phyloP scores from a whole-genome alignment of 2,113 vertebrate genomes.

The Engystomops pustulosus region DNA sequence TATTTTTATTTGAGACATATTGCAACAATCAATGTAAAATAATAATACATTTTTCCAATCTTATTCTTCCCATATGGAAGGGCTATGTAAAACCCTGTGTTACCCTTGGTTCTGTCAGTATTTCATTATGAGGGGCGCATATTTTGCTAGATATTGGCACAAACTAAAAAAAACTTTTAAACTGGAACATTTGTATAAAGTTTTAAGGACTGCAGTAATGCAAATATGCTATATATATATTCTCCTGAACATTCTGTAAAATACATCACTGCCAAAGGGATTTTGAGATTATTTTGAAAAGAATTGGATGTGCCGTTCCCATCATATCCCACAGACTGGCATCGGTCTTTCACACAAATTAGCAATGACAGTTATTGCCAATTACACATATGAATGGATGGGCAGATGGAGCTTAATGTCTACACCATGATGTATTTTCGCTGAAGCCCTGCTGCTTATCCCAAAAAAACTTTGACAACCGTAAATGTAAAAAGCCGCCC shows the following conservation, averaged over 20 bases:
- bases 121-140: no score
- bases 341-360: slow-evolving; percentile 26
- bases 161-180: no score
- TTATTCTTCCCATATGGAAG: no score
- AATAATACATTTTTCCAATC: no score
- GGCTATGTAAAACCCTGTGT: no score
- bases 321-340: neutral
- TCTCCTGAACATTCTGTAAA: neutral
- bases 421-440: neutral
- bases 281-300: slow-evolving; percentile 15
- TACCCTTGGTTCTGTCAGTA: no score
- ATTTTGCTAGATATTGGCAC: no score
- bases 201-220: no score
- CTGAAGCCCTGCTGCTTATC: neutral
- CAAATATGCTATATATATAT: no score
- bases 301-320: neutral
- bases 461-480: neutral
- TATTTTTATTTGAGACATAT: no score
- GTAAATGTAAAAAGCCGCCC: neutral
- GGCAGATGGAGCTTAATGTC: slow-evolving; percentile 26
- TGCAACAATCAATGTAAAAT: no score
- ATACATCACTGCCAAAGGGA: neutral
- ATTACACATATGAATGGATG: slow-evolving; percentile 9
- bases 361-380: slow-evolving; percentile 36
- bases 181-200: no score